Conservation (phyloP, 1,140 invertebrate species). For the Tetraneura akinire region DNA sequence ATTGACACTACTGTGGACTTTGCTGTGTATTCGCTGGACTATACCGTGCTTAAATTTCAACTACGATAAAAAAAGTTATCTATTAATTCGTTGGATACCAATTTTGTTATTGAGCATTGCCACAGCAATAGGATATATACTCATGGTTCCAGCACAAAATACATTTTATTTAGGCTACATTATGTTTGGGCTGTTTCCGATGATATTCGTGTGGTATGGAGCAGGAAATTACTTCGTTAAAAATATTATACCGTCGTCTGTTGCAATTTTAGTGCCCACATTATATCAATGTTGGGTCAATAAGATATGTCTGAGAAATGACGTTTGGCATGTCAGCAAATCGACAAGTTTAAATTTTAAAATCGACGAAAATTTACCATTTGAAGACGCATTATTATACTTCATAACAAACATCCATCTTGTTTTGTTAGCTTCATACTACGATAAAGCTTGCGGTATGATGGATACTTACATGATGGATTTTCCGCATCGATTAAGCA, state of each 20-base stretch:
- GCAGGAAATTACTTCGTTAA: slow-evolving; percentile 8
- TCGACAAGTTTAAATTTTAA: not conserved
- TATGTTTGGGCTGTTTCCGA: slow-evolving; percentile 9
- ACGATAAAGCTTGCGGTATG: slow-evolving; percentile 17
- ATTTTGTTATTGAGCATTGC: not conserved
- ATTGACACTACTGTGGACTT: not conserved
- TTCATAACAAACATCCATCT: not conserved
- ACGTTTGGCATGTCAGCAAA: slow-evolving; percentile 14
- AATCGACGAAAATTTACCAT: not conserved
- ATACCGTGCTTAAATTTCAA: slow-evolving; percentile 24
- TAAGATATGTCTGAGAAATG: not conserved
- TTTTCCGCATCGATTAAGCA: not conserved
- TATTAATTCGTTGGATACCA: slow-evolving; percentile 38
- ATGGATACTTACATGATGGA: not conserved
- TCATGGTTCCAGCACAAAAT: not conserved
- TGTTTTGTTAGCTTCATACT: not conserved
- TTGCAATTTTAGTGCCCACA: slow-evolving; percentile 7
- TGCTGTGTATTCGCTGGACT: slow-evolving; percentile 22
- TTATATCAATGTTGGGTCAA: slow-evolving; percentile 14
- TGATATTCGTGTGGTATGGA: slow-evolving; percentile 18
- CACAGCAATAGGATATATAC: not conserved
- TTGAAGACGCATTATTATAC: slow-evolving; percentile 11
- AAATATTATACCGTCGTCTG: not conserved
- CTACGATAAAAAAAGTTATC: slow-evolving; percentile 9
- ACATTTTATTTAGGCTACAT: slow-evolving; percentile 13